phyloP scores from a whole-genome alignment of 2,888 invertebrate species.

The Volucella inflata region DNA sequence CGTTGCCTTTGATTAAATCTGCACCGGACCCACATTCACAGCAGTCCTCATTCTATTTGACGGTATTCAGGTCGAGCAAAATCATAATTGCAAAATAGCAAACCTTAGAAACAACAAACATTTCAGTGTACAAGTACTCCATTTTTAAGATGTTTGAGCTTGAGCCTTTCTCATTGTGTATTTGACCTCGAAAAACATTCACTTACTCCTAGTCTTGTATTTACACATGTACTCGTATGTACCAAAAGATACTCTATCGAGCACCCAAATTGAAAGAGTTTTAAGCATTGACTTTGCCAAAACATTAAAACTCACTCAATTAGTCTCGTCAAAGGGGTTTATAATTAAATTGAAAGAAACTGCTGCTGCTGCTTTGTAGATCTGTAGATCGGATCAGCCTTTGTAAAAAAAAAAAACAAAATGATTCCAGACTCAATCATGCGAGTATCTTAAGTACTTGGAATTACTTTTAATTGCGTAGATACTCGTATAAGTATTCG shows the following conservation, averaged over 20 bases:
- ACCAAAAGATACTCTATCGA: neutral
- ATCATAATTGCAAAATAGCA: conserved; percentile 23
- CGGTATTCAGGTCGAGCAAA: conserved; percentile 41
- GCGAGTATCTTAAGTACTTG: conserved; percentile 25
- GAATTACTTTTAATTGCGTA: conserved; percentile 45
- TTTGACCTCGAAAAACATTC: conserved; percentile 12
- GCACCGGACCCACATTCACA: neutral
- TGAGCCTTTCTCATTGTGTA: neutral
- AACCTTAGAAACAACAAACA: conserved; percentile 16
- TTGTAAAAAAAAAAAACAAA: neutral
- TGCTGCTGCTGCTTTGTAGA: conserved; percentile 24
- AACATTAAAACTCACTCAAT: conserved; percentile 27
- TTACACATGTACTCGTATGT: neutral
- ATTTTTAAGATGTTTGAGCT: conserved; percentile 18
- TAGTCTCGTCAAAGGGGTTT: conserved; percentile 35
- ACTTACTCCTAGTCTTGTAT: no score
- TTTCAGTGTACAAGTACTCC: neutral
- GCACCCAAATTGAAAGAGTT: conserved; percentile 3
- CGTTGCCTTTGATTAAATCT: conserved; percentile 41
- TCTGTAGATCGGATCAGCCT: conserved; percentile 11
- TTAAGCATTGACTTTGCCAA: conserved; percentile 12
- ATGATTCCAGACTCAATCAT: neutral
- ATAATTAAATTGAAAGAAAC: conserved; percentile 23
- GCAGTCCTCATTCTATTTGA: conserved; percentile 25
- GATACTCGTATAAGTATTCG: neutral